Evolutionary conservation across 2,797 vertebrate genomes (phyloP).

Genomic region (Sciaenops ocellatus): DNA sequence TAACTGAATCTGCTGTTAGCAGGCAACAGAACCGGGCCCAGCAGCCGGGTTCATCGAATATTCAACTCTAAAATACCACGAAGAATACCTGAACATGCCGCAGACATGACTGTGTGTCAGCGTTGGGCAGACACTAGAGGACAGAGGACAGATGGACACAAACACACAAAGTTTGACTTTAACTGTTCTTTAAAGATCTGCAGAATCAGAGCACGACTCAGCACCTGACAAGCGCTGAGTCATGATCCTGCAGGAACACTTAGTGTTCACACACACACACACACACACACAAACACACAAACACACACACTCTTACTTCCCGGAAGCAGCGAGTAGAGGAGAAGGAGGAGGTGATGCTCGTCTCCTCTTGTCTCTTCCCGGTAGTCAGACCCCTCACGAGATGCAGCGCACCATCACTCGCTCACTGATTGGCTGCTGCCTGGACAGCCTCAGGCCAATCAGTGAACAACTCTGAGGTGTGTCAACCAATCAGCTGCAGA

Average conservation of each 20-base stretch:
- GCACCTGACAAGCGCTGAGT: constrained; percentile 45
- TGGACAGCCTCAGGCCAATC: constrained; percentile 35
- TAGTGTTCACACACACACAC: constrained; percentile 3
- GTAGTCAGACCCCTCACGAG: constrained; percentile 59
- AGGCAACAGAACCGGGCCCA: too few relatives aligned
- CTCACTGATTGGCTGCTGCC: constrained; percentile 47
- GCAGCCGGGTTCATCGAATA: too few relatives aligned
- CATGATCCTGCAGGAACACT: constrained; percentile 28
- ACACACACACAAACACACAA: constrained; percentile 12
- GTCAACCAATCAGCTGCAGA: constrained; percentile 1
- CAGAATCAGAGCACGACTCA: constrained; percentile 17
- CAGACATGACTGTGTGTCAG: too few relatives aligned
- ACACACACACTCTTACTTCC: constrained; percentile 51
- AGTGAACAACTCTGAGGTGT: not conserved
- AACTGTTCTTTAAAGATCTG: not conserved
- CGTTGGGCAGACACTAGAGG: too few relatives aligned
- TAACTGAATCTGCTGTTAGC: too few relatives aligned
- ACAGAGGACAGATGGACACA: too few relatives aligned
- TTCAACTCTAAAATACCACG: too few relatives aligned
- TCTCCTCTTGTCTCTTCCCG: constrained; percentile 61
- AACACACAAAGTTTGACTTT: too few relatives aligned
- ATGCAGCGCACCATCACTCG: constrained; percentile 47
- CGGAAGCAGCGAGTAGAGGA: constrained; percentile 44
- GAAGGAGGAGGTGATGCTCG: constrained; percentile 58
- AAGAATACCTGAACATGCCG: too few relatives aligned